These are phyloP conservation scores for Orthosia gracilis DNA, from an alignment of 2,888 invertebrate species.

Conservation along the genomic window DNA sequence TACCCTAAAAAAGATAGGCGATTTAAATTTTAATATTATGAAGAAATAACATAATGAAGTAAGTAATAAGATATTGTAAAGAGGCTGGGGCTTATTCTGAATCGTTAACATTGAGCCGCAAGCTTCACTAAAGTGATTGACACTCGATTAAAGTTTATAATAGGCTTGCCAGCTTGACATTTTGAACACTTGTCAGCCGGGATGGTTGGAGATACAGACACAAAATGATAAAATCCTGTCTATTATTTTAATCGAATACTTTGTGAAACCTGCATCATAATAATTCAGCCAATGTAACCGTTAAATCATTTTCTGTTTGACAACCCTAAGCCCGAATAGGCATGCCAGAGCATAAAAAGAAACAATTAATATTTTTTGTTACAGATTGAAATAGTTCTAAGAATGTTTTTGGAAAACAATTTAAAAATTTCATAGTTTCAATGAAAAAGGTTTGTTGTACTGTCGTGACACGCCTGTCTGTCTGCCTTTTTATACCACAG, in stretches of 20 bases:
- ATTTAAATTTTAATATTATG: conserved; percentile 1
- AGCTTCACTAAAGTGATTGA: conserved; percentile 40
- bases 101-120: conserved; percentile 23
- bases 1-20: neutral
- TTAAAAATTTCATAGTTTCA: too few relatives aligned
- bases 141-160: conserved; percentile 44
- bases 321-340: neutral
- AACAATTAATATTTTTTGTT: too few relatives aligned
- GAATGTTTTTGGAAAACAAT: too few relatives aligned
- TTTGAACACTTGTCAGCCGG: neutral
- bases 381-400: too few relatives aligned
- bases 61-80: conserved; percentile 10
- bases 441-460: neutral
- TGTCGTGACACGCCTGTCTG: neutral
- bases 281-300: neutral
- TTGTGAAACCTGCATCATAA: neutral
- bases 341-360: too few relatives aligned
- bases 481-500: neutral
- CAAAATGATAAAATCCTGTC: neutral
- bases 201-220: neutral
- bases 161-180: conserved; percentile 19
- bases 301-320: neutral
- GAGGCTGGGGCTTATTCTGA: conserved; percentile 8
- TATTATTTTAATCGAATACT: neutral
- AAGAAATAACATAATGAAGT: neutral